Conservation (phyloP, 2,113 vertebrate species). For the Passer domesticus region DNA sequence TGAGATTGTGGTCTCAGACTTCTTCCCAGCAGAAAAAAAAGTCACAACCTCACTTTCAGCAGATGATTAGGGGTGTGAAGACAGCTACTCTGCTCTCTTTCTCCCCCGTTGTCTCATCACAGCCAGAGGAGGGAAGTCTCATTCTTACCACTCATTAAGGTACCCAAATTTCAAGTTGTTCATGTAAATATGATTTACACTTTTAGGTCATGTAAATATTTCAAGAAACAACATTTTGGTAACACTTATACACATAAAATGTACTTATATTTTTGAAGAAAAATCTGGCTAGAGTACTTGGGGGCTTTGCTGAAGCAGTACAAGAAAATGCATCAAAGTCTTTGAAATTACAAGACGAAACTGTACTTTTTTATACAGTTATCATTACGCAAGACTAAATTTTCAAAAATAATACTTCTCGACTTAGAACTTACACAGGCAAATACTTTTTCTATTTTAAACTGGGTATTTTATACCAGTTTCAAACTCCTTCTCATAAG, state of each 20-base stretch:
- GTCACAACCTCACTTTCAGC: background rate
- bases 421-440: background rate
- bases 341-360: background rate
- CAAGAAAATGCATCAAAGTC: background rate
- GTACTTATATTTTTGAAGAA: background rate
- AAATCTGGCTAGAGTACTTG: background rate
- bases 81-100: background rate
- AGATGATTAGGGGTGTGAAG: background rate
- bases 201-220: background rate
- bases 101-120: background rate
- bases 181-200: background rate
- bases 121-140: background rate
- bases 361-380: background rate
- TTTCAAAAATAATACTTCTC: background rate
- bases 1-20: background rate
- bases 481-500: background rate
- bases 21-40: background rate
- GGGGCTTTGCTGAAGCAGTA: background rate
- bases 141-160: background rate
- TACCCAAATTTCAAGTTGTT: background rate
- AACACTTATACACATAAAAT: background rate
- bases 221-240: background rate
- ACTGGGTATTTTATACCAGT: background rate
- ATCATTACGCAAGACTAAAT: background rate
- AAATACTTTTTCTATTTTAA: background rate